These are phyloP conservation scores for Itoplectis maculator DNA, from an alignment of 2,888 invertebrate species.

Conservation along the genomic window DNA sequence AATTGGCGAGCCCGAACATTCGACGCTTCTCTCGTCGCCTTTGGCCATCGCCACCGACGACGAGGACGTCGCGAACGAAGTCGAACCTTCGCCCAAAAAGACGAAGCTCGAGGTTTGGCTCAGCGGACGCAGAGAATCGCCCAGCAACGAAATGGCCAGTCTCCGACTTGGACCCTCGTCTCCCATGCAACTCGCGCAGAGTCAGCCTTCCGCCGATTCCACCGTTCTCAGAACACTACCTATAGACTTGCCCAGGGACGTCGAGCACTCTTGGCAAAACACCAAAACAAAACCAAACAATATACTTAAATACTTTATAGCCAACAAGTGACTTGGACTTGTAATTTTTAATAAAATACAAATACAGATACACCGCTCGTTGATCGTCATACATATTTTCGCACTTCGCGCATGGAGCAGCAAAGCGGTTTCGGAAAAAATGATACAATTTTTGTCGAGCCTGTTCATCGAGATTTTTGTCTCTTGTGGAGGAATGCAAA, in stretches of 20 bases:
- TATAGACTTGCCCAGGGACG: constrained; percentile 90
- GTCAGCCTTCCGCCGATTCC: constrained; percentile 86
- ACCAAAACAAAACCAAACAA: constrained; percentile 82
- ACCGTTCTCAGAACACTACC: constrained; percentile 90
- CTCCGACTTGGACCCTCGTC: constrained; percentile 80
- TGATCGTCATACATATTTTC: constrained; percentile 31
- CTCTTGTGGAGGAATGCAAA: too few species aligned
- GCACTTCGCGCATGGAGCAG: background rate
- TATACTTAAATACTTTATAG: constrained; percentile 83
- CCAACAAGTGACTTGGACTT: constrained; percentile 81
- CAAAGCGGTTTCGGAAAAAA: too few species aligned
- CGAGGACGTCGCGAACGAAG: constrained; percentile 84
- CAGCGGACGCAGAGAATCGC: constrained; percentile 85
- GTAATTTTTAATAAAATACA: constrained; percentile 50
- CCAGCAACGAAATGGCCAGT: constrained; percentile 82
- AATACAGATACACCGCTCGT: constrained; percentile 23
- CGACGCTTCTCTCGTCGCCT: background rate
- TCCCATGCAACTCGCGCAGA: constrained; percentile 72
- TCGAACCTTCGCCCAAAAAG: constrained; percentile 92
- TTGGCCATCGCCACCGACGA: constrained; percentile 73
- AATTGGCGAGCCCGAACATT: constrained; percentile 66
- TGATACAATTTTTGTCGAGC: too few species aligned
- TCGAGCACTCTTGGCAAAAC: constrained; percentile 83
- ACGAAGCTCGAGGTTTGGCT: constrained; percentile 86
- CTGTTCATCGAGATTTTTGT: too few species aligned